Conservation (phyloP, 1,140 invertebrate species). For the Drosophila chauvacae region DNA sequence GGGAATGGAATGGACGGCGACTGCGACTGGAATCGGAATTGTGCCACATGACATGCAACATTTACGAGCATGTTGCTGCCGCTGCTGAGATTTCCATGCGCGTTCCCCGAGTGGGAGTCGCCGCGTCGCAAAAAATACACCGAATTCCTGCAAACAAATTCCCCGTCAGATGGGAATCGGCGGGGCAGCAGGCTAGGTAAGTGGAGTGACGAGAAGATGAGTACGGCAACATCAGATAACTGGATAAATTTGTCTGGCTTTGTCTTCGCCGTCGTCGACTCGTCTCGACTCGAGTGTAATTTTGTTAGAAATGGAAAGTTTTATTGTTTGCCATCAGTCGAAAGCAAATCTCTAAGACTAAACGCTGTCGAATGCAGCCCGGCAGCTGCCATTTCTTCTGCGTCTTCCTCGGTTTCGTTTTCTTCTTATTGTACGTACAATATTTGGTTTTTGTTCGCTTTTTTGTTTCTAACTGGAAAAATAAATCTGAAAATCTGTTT, state of each 20-base stretch:
- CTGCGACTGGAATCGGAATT: conserved; percentile 22
- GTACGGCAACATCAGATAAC: conserved; percentile 52
- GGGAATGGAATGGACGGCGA: conserved; percentile 30
- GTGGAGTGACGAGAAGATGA: conserved; percentile 24
- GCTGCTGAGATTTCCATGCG: conserved; percentile 27
- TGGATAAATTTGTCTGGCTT: conserved; percentile 73
- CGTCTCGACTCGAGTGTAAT: conserved; percentile 52
- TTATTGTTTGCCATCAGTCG: conserved; percentile 69
- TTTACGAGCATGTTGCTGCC: conserved; percentile 42
- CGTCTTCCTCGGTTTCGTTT: conserved; percentile 20
- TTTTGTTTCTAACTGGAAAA: conserved; percentile 67
- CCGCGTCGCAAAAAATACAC: conserved; percentile 11
- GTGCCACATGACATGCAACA: conserved; percentile 51
- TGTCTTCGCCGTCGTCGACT: conserved; percentile 36
- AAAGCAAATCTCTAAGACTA: conserved; percentile 73
- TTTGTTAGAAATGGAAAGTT: conserved; percentile 81
- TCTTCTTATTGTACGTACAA: conserved; percentile 30
- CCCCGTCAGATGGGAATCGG: conserved; percentile 13
- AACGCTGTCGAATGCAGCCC: conserved; percentile 67
- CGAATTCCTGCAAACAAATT: conserved; percentile 48
- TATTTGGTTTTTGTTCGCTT: conserved; percentile 19
- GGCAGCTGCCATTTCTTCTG: conserved; percentile 35
- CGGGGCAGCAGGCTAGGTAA: conserved; percentile 3
- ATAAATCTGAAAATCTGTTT: conserved; percentile 66
- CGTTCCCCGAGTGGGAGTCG: conserved; percentile 31